Percentiles rank a stretch among this genome's conserved stretches.
These are phyloP conservation scores for Andrena minutula DNA, from an alignment of 2,888 invertebrate species.

Conservation along the genomic window DNA sequence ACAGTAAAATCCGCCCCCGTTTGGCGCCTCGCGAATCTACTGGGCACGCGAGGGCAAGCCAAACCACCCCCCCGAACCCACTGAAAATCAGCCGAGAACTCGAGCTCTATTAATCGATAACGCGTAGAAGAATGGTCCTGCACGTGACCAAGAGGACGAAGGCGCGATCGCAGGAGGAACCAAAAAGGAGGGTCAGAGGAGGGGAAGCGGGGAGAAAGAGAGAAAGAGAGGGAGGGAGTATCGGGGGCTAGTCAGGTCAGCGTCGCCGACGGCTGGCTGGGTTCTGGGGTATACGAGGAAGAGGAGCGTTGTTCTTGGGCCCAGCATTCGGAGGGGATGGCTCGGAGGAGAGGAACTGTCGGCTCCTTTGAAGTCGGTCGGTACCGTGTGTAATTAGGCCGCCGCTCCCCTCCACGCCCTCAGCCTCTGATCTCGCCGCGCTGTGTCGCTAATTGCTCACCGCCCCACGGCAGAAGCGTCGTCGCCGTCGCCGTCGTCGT, in stretches of 20 bases:
- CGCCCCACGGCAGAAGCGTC: slow-evolving; percentile 81
- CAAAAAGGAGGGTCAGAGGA: neutral
- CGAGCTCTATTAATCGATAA: slow-evolving; percentile 22
- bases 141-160: slow-evolving; percentile 30
- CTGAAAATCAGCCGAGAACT: slow-evolving; percentile 15
- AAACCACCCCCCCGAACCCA: neutral
- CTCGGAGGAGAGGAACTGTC: slow-evolving; percentile 82
- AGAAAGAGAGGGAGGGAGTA: slow-evolving; percentile 51
- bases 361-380: slow-evolving; percentile 83
- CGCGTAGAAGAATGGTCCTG: neutral
- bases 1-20: too few relatives aligned
- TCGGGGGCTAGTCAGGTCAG: slow-evolving; percentile 73
- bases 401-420: slow-evolving; percentile 82
- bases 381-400: slow-evolving; percentile 84
- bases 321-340: slow-evolving; percentile 77
- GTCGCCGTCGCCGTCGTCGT: slow-evolving; percentile 64
- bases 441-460: slow-evolving; percentile 84
- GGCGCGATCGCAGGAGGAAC: slow-evolving; percentile 16
- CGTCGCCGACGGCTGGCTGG: slow-evolving; percentile 65
- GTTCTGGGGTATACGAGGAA: slow-evolving; percentile 77
- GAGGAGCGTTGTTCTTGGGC: slow-evolving; percentile 79
- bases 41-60: too few relatives aligned
- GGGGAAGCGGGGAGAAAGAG: slow-evolving; percentile 18
- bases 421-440: slow-evolving; percentile 83
- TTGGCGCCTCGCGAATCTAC: too few relatives aligned